These are phyloP conservation scores for Myotis myotis DNA, from an alignment of 2,797 vertebrate species.

Conservation along the genomic window DNA sequence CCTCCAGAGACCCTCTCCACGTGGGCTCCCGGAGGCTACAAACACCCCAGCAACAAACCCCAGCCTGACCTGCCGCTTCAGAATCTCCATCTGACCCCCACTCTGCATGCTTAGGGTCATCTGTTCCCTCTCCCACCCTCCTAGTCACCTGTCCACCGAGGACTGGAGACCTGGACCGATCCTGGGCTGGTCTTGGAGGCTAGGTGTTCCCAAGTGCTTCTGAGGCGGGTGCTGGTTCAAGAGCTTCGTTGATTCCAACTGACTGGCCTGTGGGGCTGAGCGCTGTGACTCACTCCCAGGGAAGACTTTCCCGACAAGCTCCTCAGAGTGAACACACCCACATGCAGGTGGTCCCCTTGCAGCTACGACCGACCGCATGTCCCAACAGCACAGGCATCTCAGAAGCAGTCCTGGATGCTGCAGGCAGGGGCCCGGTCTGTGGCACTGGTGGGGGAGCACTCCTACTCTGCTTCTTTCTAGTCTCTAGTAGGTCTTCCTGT, in stretches of 20 bases:
- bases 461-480: neutral
- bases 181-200: neutral
- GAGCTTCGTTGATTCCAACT: neutral
- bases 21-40: neutral
- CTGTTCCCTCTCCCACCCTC: neutral
- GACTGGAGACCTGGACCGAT: neutral
- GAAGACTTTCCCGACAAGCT: conserved; percentile 62
- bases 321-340: conserved; percentile 69
- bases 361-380: conserved; percentile 61
- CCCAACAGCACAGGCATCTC: conserved; percentile 57
- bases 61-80: neutral
- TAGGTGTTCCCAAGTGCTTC: neutral
- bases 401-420: neutral
- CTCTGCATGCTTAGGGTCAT: neutral
- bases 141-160: conserved; percentile 19
- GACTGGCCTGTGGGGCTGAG: conserved; percentile 5
- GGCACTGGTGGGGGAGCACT: neutral
- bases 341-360: conserved; percentile 74
- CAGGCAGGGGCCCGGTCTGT: conserved; percentile 29
- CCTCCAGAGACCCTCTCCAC: neutral
- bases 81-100: neutral
- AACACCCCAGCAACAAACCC: neutral
- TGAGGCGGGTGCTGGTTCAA: neutral
- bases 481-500: neutral
- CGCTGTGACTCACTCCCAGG: conserved; percentile 57